phyloP scores from a whole-genome alignment of 2,888 invertebrate genomes.

The Invenusta paracnida region DNA sequence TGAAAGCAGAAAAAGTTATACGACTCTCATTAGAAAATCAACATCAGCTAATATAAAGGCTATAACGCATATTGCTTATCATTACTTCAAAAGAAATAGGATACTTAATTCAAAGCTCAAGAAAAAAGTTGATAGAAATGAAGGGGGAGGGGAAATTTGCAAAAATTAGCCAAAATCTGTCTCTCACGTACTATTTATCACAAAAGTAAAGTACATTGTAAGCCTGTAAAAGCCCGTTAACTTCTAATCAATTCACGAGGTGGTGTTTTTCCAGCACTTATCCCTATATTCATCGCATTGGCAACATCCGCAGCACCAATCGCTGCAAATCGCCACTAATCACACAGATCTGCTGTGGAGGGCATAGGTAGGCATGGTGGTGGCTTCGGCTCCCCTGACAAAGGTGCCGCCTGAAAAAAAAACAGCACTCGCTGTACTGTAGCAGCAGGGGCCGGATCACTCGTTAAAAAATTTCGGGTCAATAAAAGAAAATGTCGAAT shows the following conservation, averaged over 20 bases:
- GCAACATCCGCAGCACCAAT: neutral
- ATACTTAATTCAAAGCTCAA: neutral
- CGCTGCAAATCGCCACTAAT: too few relatives aligned
- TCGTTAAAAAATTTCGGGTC: neutral
- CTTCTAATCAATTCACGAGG: neutral
- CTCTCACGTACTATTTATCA: neutral
- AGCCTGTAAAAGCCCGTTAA: neutral
- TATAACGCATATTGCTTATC: neutral
- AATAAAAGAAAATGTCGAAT: constrained; percentile 6
- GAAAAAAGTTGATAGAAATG: neutral
- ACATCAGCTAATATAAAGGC: neutral
- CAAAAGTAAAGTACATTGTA: neutral
- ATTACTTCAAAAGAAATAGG: neutral
- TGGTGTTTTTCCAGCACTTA: neutral
- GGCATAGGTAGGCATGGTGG: too few relatives aligned
- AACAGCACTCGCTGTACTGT: too few relatives aligned
- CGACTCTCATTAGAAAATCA: neutral
- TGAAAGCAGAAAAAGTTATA: neutral
- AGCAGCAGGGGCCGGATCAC: neutral
- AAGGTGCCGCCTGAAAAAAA: too few relatives aligned
- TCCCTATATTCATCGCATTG: neutral
- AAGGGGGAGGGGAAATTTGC: too few relatives aligned
- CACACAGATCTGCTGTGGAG: too few relatives aligned
- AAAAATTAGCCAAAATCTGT: neutral
- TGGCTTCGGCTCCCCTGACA: too few relatives aligned